Evolutionary conservation across 2,113 vertebrate species (phyloP).

Genomic region (Callorhinus ursinus): DNA sequence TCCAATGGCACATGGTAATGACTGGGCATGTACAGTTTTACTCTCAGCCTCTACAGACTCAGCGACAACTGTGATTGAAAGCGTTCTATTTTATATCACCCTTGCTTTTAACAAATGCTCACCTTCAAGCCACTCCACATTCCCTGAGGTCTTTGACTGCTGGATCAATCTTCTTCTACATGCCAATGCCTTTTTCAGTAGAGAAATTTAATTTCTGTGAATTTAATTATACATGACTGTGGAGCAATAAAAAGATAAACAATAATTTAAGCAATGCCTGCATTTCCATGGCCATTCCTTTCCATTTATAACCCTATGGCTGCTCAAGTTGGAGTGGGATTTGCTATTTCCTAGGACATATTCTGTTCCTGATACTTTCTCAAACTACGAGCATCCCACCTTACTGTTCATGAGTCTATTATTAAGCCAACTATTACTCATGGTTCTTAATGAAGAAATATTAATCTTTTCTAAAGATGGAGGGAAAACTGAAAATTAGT

Average conservation of each 20-base stretch:
- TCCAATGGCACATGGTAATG: background rate
- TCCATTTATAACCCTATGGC: background rate
- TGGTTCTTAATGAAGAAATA: constrained; percentile 30
- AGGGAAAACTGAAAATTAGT: background rate
- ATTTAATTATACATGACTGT: background rate
- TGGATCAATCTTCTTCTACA: background rate
- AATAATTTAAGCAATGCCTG: background rate
- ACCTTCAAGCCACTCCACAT: background rate
- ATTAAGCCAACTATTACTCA: background rate
- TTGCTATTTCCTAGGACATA: background rate
- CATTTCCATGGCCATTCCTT: background rate
- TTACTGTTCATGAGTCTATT: background rate
- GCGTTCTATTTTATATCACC: background rate
- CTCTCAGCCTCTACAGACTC: background rate
- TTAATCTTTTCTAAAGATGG: constrained; percentile 9
- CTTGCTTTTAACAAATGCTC: constrained; percentile 21
- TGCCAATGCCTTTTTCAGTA: background rate
- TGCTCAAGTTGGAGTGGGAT: background rate
- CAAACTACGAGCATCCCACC: background rate
- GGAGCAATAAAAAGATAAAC: background rate
- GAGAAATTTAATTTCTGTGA: constrained; percentile 13
- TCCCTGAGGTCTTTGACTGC: background rate
- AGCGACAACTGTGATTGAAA: background rate
- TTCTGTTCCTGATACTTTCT: background rate
- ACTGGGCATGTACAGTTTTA: background rate